A percentile compares a stretch with the other conserved stretches of the same genome.
phyloP scores from a whole-genome alignment of 2,888 invertebrate genomes.

The Entomobrya proxima region DNA sequence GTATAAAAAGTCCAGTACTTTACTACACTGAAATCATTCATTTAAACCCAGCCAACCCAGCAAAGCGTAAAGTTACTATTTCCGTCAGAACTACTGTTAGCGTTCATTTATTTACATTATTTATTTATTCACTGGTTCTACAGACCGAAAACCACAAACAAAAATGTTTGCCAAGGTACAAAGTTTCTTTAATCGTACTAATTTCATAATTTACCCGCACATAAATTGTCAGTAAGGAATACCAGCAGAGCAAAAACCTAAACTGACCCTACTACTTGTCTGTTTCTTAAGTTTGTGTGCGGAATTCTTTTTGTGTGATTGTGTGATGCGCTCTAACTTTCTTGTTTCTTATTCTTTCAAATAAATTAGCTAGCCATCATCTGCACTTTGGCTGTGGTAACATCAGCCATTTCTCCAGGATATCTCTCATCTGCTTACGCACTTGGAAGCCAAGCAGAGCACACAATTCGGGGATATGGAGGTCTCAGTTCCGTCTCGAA shows the following conservation, averaged over 20 bases:
- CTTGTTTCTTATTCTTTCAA: conserved; percentile 23
- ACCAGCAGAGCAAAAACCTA: background rate
- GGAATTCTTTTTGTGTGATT: background rate
- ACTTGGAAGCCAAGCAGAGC: conserved; percentile 63
- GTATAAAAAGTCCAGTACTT: conserved; percentile 35
- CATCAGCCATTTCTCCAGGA: conserved; percentile 63
- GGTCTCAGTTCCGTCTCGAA: conserved; percentile 69
- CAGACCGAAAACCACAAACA: background rate
- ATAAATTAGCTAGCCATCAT: conserved; percentile 61
- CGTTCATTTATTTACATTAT: background rate
- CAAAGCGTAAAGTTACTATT: background rate
- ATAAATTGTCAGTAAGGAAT: background rate
- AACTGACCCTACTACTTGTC: background rate
- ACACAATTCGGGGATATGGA: conserved; percentile 68
- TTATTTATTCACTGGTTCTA: background rate
- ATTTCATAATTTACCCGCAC: conserved; percentile 4
- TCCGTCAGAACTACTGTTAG: background rate
- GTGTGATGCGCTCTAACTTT: too few relatives aligned
- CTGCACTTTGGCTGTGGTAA: conserved; percentile 59
- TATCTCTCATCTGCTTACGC: conserved; percentile 59
- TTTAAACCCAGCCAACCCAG: conserved; percentile 12
- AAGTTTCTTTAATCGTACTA: background rate
- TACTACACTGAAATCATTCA: conserved; percentile 6
- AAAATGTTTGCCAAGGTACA: conserved; percentile 55
- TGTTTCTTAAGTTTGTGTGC: background rate